Evolutionary conservation across 2,888 invertebrate species (phyloP).

Genomic region (Tridacna gigas): DNA sequence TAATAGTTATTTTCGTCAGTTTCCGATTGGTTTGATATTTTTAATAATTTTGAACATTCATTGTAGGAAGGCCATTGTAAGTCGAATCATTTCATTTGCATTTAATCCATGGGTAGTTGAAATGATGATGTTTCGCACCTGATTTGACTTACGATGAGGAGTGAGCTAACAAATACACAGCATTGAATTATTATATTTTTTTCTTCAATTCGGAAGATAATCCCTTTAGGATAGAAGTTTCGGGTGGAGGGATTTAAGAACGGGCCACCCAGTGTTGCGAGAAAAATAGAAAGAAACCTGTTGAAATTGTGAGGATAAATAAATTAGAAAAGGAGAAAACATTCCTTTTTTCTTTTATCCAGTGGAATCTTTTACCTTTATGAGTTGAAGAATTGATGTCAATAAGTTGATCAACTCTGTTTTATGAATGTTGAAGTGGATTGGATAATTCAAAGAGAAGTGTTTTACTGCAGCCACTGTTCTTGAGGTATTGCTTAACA

Average conservation of each 20-base stretch:
- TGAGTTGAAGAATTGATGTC: constrained; percentile 6
- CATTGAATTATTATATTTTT: constrained; percentile 31
- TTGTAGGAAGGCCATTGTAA: constrained; percentile 54
- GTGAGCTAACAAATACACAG: constrained; percentile 29
- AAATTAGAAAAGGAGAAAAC: neutral
- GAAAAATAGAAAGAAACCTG: constrained; percentile 25
- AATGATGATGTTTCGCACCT: constrained; percentile 40
- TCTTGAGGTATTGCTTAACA: neutral
- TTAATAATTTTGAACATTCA: constrained; percentile 37
- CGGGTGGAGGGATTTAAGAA: constrained; percentile 23
- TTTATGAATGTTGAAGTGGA: constrained; percentile 19
- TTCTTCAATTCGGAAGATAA: constrained; percentile 28
- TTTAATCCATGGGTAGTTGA: constrained; percentile 54
- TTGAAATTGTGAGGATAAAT: constrained; percentile 24
- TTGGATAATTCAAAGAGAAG: constrained; percentile 18
- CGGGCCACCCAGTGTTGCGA: constrained; percentile 26
- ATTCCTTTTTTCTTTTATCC: neutral
- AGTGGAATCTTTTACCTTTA: constrained; percentile 10
- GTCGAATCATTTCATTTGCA: constrained; percentile 48
- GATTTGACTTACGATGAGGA: constrained; percentile 29
- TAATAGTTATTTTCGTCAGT: constrained; percentile 57
- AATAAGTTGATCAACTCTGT: neutral
- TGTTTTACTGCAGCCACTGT: neutral
- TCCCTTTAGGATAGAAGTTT: constrained; percentile 21
- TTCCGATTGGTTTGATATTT: constrained; percentile 58